Evolutionary conservation across 1,140 invertebrate species (phyloP), one percentile per base, ranked within the genome.

Genomic region (Pissodes strobi): DNA sequence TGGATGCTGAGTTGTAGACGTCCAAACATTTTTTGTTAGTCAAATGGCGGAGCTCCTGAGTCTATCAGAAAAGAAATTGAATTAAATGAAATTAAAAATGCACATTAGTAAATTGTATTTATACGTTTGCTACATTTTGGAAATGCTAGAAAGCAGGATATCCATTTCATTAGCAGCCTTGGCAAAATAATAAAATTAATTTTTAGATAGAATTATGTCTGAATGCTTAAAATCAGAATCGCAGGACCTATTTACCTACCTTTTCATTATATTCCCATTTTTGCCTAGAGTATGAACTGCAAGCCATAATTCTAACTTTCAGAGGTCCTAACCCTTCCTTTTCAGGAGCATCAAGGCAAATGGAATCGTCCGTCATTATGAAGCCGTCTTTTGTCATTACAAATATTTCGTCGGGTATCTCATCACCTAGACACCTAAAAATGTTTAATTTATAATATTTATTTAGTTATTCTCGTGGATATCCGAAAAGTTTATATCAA

Each of bases 361-460:
- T 81, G 4, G 85, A 87, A 69, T 91, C 89, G 69, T 91, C 88
- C 0, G 86, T 88, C 85, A 88, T 88, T 52, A 90, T 75, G 21
- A 81, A 80, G 0, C 88, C 88, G 45, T 84, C 82, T 38, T 83
- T 79, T 1, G 84, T 87, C 72, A 90, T 87, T 2, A 92, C 85
- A 74, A 92, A 92, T 81, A 90, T 86, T 74, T 92, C 90, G 66
- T 84, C 83, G 12, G 86, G 79, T 46, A 83, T 78, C 17, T 80
- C 72, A 60, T 80, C 77, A 0, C 66, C 67, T 12, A 82, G 51
- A 66, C 86, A 87, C 18, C 80, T 76, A 34, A 52, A 52, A 52
- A 52, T n/a, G n/a, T n/a, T n/a, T n/a, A n/a, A n/a, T n/a, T n/a
- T n/a, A n/a, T n/a, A n/a, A n/a, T n/a, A n/a, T n/a, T n/a, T n/a